Evolutionary conservation across 2,113 vertebrate species (phyloP).

Genomic region (Bufo gargarizans): DNA sequence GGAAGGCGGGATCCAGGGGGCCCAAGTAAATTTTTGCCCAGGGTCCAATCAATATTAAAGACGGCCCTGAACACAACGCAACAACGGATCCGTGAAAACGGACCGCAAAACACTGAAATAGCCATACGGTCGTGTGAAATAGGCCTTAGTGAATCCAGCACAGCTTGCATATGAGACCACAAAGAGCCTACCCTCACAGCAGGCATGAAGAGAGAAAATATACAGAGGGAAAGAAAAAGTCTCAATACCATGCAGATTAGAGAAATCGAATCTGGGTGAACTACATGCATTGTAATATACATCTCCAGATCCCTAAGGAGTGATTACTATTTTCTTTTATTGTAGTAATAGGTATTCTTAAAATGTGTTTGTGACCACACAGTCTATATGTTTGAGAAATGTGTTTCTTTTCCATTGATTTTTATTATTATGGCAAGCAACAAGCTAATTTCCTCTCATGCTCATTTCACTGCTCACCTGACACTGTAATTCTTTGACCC

Average conservation of each 20-base stretch:
- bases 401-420: background rate
- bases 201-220: background rate
- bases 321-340: background rate
- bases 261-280: background rate
- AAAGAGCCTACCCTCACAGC: background rate
- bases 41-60: no score
- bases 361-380: background rate
- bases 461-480: constrained; percentile 4
- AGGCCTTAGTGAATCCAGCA: background rate
- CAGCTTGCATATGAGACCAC: background rate
- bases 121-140: no score
- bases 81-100: no score
- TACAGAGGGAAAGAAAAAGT: background rate
- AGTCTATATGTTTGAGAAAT: background rate
- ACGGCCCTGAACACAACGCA: no score
- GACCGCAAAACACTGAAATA: no score
- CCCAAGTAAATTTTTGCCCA: no score
- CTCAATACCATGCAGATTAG: no score
- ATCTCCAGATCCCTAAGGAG: background rate
- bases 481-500: constrained; percentile 47
- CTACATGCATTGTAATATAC: background rate
- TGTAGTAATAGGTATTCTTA: background rate
- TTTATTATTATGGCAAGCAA: constrained; percentile 26
- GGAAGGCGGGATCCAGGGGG: no score
- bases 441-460: constrained; percentile 23